Base-by-base conservation (phyloP, 2,888 invertebrate species). In the Pteria penguin region DNA sequence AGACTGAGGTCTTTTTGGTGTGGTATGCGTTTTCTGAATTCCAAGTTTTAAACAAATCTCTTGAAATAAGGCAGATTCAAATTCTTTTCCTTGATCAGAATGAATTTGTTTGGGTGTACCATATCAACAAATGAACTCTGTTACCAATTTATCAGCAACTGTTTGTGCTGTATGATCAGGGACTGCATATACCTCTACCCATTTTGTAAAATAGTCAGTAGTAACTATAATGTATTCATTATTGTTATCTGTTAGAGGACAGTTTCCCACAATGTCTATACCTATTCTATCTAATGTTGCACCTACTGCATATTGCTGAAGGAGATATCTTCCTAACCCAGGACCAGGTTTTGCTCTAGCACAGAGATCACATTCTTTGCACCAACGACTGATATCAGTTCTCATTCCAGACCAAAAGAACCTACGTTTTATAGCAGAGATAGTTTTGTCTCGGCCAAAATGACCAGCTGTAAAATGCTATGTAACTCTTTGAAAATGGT, bases 371-470 rank as follows among this genome's bases (percentile, higher is more conserved):
- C 72, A 65, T 2, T 31, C 18, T 27, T 72, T 24, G 45, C 72
- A 72, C 72, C 63, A 72, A 11, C 63, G 36, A 45, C n/a, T 52
- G 18, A 71, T 62, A 31, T 45, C 52, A 0, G n/a, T 22, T 0
- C 31, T 26, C 62, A 54, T 61, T n/a, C 32, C 62, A 22, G 72
- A 65, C 72, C 63, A 65, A 63, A 65, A 72, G 29, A 72, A 72
- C 31, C 66, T n/a, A 32, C 66, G 57, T 31, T 52, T 73, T 2
- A 73, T 45, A 14, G 22, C 33, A n/a, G 32, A 57, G 0, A 73
- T 11, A 31, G 73, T 67, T 54, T 29, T 73, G 5, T 67, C 62
- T 0, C 68, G 22, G 29, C 61, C 74, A 52, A 74, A 55, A 62
- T 74, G 61, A 55, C 68, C 68, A 14, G 54, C 61, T 45, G 52